Base-by-base conservation (phyloP, 2,888 invertebrate species). In the Merodon equestris region DNA sequence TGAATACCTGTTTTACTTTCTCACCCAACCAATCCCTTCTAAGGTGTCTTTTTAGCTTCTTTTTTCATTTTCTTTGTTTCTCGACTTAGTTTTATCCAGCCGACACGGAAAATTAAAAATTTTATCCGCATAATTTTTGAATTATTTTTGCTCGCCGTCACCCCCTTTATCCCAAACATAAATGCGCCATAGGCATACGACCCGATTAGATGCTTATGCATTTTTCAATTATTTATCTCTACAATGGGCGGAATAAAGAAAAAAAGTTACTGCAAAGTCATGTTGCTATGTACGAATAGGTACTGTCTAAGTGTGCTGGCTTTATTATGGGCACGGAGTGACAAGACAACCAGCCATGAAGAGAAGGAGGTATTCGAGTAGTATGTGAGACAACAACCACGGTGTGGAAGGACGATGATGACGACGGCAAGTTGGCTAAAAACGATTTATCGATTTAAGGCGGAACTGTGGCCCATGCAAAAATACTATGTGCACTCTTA, bases 91-190 rank as follows among this genome's bases (percentile, higher is more conserved):
- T 81, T 71, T 81, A 64, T 71, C 50, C 74, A 64, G 56, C 56
- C 79, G 79, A 74, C 64, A 75, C 79, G 79, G 79, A 79, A 74
- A 74, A 86, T 87, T 87, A 87, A 87, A 87, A 85, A 87, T 87
- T 87, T 86, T 86, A 86, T 87, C 87, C 87, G 87, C 87, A 87
- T 87, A 87, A 87, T 87, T 87, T 87, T 85, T 86, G 85, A 86
- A 87, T 87, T 87, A 87, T 87, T 84, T 84, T 85, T 83, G 83
- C 84, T 83, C 82, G 83, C 85, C 84, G 82, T 84, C 84, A 83
- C 72, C 82, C 79, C 56, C 74, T 74, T 74, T 9, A 40, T 66
- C 18, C 45, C 15, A 60, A 68, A 44, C 34, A 13, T n/a, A 56
- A 74, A 74, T 68, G 15, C 70, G 79, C 79, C 70, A 70, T 79